phyloP scores from a whole-genome alignment of 2,888 invertebrate genomes.

The Leucophora obtusa region DNA sequence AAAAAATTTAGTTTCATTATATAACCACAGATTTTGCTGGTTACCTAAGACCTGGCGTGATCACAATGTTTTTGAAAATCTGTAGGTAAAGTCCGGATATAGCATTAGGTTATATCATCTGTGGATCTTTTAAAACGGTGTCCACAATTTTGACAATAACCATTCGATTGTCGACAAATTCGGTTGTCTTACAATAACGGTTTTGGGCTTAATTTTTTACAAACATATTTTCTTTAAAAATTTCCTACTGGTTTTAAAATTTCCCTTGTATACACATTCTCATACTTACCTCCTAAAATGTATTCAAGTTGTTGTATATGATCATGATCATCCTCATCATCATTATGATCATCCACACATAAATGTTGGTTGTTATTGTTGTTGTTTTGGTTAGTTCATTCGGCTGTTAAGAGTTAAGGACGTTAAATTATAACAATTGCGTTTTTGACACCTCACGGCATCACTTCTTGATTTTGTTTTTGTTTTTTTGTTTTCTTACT shows the following conservation, averaged over 20 bases:
- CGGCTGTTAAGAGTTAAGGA: constrained; percentile 61
- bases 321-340: too few relatives aligned
- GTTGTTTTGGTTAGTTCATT: constrained; percentile 32
- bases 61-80: too few relatives aligned
- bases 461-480: constrained; percentile 56
- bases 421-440: constrained; percentile 63
- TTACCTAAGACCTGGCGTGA: too few relatives aligned
- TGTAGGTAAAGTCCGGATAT: too few relatives aligned
- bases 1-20: too few relatives aligned
- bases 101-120: too few relatives aligned
- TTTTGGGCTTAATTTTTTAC: too few relatives aligned
- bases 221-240: neutral
- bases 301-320: neutral
- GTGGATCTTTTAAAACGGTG: too few relatives aligned
- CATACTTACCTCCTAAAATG: constrained; percentile 8
- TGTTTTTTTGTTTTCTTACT: constrained; percentile 1
- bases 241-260: neutral
- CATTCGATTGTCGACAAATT: too few relatives aligned
- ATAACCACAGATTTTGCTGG: too few relatives aligned
- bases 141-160: too few relatives aligned
- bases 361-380: neutral
- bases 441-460: constrained; percentile 63
- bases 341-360: neutral
- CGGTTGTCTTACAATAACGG: too few relatives aligned
- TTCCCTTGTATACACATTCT: neutral